phyloP scores from a whole-genome alignment of 2,888 invertebrate genomes.

The Eristalis arbustorum region DNA sequence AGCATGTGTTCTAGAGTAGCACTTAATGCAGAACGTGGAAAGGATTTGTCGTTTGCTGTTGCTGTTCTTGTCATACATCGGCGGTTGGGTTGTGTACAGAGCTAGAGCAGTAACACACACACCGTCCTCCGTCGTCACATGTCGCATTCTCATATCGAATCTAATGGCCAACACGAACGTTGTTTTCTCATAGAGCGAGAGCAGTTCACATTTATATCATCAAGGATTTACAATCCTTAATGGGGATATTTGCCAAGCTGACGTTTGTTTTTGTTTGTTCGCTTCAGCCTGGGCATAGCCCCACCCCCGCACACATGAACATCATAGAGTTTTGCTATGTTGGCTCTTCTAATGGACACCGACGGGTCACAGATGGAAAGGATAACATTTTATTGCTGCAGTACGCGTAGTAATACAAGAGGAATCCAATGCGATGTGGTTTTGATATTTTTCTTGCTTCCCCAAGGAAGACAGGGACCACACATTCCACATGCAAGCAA shows the following conservation, averaged over 20 bases:
- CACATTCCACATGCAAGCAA: constrained; percentile 30
- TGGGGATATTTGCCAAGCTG: constrained; percentile 69
- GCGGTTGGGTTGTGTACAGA: not conserved
- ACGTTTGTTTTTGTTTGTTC: constrained; percentile 66
- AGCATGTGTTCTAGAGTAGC: constrained; percentile 65
- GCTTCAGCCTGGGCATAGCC: not conserved
- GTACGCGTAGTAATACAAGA: constrained; percentile 55
- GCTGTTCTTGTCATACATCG: not conserved
- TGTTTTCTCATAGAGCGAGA: constrained; percentile 45
- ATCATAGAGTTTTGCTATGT: constrained; percentile 44
- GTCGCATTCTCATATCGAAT: constrained; percentile 69
- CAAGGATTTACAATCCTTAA: constrained; percentile 70
- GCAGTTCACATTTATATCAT: constrained; percentile 65
- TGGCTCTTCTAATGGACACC: constrained; percentile 65
- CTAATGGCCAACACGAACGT: constrained; percentile 66
- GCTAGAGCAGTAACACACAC: not conserved
- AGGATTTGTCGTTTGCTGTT: constrained; percentile 40
- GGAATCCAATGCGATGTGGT: constrained; percentile 46
- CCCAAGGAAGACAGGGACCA: constrained; percentile 2
- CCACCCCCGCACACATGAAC: not conserved
- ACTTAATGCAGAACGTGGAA: constrained; percentile 65
- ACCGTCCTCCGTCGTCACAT: constrained; percentile 55
- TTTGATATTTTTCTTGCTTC: constrained; percentile 18
- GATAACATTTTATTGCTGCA: constrained; percentile 68
- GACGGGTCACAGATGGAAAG: constrained; percentile 62